Evolutionary conservation across 2,797 vertebrate species (phyloP).

Genomic region (Xenopus petersii): DNA sequence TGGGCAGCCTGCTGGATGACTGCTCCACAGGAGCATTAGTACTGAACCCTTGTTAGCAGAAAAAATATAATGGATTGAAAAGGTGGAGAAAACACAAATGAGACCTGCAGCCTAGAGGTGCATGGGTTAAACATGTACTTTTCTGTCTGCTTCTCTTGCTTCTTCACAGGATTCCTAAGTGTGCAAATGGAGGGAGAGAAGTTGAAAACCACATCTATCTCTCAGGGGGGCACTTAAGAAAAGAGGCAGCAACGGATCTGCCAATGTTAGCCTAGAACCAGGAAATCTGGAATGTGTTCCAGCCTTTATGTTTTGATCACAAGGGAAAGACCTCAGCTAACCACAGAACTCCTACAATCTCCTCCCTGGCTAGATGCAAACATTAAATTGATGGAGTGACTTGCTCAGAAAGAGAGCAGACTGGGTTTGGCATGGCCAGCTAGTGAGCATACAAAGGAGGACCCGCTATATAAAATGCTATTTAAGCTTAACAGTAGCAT

Average conservation of each 20-base stretch:
- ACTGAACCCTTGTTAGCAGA: too few relatives aligned
- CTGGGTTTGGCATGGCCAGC: background rate
- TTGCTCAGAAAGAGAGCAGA: background rate
- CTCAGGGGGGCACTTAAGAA: constrained; percentile 33
- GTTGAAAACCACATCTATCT: constrained; percentile 38
- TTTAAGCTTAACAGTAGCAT: background rate
- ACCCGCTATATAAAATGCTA: background rate
- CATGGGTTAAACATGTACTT: constrained; percentile 23
- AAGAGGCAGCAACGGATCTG: constrained; percentile 36
- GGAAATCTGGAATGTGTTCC: constrained; percentile 37
- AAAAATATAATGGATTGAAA: too few relatives aligned
- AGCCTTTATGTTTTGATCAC: constrained; percentile 29
- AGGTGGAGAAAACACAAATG: background rate
- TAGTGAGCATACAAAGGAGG: background rate
- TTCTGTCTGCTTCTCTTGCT: background rate
- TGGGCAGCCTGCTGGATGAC: too few relatives aligned
- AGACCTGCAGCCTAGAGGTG: constrained; percentile 3
- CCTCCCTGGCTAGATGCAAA: constrained; percentile 16
- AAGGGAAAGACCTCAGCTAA: constrained; percentile 26
- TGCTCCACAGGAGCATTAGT: too few relatives aligned
- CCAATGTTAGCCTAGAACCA: constrained; percentile 35
- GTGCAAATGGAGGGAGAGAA: constrained; percentile 24
- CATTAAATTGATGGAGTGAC: background rate
- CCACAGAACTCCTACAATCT: constrained; percentile 6
- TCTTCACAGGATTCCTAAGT: constrained; percentile 17